Percentiles rank a stretch among this genome's conserved stretches.
phyloP scores from a whole-genome alignment of 2,113 vertebrate species.

The Polyodon spathula region DNA sequence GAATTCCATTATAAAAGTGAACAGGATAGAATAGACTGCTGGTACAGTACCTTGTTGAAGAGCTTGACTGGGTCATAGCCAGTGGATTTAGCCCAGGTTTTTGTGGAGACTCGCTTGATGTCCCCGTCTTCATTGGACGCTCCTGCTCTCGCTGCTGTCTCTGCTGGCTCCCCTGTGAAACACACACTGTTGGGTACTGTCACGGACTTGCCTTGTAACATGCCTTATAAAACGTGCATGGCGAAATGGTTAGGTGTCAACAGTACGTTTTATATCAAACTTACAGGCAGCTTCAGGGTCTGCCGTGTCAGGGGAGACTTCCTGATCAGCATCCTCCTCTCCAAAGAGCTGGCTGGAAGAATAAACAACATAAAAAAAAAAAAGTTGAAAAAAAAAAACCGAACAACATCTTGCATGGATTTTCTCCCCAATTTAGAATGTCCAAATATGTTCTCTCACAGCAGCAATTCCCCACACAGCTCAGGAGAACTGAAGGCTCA shows the following conservation, averaged over 20 bases:
- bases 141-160: constrained; percentile 74
- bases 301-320: constrained; percentile 93
- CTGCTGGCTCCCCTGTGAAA: constrained; percentile 78
- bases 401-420: no score
- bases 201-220: background rate
- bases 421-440: background rate
- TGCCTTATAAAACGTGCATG: background rate
- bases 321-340: constrained; percentile 95
- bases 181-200: background rate
- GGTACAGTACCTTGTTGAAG: constrained; percentile 82
- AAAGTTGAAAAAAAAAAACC: background rate
- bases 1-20: background rate
- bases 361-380: background rate
- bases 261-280: no score
- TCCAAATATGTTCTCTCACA: background rate
- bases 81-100: constrained; percentile 90
- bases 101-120: constrained; percentile 89
- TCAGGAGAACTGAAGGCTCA: background rate
- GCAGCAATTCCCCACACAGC: background rate
- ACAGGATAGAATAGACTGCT: background rate
- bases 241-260: no score
- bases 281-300: constrained; percentile 94
- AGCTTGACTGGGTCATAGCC: constrained; percentile 85
- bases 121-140: constrained; percentile 87
- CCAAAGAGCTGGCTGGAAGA: constrained; percentile 83